Percentiles rank a stretch among this genome's conserved stretches.
These are phyloP conservation scores for Tapera naevia DNA, from an alignment of 2,797 vertebrate genomes.

Conservation along the genomic window DNA sequence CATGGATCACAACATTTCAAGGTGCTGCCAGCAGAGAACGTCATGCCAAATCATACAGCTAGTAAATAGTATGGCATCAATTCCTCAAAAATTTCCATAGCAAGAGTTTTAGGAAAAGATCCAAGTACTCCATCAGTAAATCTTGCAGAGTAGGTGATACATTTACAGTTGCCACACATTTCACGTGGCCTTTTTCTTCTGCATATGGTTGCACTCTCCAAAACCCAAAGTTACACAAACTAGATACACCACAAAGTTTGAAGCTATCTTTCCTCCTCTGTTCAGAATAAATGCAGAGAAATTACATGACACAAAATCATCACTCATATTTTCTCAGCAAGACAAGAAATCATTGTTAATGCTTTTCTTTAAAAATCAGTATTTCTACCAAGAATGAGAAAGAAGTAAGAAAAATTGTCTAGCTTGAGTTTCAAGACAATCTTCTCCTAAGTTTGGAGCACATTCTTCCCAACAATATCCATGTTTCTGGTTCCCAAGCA, in stretches of 20 bases:
- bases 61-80: background rate
- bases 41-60: slow-evolving; percentile 17
- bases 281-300: background rate
- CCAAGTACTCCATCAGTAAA: slow-evolving; percentile 40
- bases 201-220: background rate
- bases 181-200: background rate
- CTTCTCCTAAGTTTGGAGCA: background rate
- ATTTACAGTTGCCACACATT: background rate
- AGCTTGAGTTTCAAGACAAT: background rate
- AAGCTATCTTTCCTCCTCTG: background rate
- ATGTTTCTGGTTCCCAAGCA: background rate
- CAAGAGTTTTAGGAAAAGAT: slow-evolving; percentile 26
- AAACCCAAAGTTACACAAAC: background rate
- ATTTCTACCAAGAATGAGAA: background rate
- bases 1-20: background rate
- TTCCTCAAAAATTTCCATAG: slow-evolving; percentile 18
- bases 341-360: background rate
- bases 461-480: background rate
- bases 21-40: background rate
- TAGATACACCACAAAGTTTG: background rate
- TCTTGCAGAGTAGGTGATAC: background rate
- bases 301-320: background rate
- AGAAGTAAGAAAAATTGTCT: background rate
- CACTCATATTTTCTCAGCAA: background rate
- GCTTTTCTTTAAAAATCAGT: background rate